Conservation (phyloP, 2,113 vertebrate genomes). For the Paraplagusia blochii region DNA sequence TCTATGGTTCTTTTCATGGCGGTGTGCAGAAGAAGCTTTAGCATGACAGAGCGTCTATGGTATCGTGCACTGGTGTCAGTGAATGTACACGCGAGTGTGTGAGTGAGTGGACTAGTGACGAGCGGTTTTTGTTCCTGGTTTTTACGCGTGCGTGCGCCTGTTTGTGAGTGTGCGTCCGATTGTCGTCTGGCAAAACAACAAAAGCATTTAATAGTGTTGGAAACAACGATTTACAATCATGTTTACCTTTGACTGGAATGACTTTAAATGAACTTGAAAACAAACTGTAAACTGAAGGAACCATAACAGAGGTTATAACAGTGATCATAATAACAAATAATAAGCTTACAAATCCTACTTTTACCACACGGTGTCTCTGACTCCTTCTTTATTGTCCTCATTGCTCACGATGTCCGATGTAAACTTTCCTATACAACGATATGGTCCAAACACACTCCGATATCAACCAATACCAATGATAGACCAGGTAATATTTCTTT, state of each 20-base stretch:
- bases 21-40: slow-evolving; percentile 39
- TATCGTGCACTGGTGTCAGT: slow-evolving; percentile 1
- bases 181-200: slow-evolving; percentile 71
- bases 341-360: slow-evolving; percentile 76
- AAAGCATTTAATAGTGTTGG: slow-evolving; percentile 83
- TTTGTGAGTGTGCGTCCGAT: slow-evolving; percentile 32
- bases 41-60: slow-evolving; percentile 25
- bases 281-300: slow-evolving; percentile 77
- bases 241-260: slow-evolving; percentile 83
- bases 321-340: slow-evolving; percentile 75
- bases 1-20: slow-evolving; percentile 39
- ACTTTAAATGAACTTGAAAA: slow-evolving; percentile 81
- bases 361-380: slow-evolving; percentile 62
- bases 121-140: slow-evolving; percentile 24
- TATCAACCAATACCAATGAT: no score
- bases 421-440: no score
- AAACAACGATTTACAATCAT: slow-evolving; percentile 80
- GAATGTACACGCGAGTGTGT: slow-evolving; percentile 6
- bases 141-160: slow-evolving; percentile 35
- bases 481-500: no score
- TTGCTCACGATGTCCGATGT: not conserved
- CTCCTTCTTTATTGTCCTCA: slow-evolving; percentile 49
- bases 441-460: no score
- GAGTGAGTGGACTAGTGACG: not conserved
- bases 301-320: slow-evolving; percentile 77